Percentiles rank a stretch among this genome's conserved stretches.
Conservation (phyloP, 1,140 invertebrate genomes). For the Leptonema lineaticorne region DNA sequence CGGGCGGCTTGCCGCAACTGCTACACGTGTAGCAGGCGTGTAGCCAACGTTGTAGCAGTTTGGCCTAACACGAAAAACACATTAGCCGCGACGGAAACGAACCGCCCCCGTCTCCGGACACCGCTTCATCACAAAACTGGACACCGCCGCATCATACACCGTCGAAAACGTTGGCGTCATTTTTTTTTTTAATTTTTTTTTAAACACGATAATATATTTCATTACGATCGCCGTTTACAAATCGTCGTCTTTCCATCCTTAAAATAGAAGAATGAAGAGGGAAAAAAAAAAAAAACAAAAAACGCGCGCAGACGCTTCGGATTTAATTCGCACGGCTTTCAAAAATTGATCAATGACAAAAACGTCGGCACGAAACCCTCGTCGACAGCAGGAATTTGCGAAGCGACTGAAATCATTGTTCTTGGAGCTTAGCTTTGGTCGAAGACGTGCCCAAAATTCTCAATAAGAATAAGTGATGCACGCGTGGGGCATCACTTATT, state of each 20-base stretch:
- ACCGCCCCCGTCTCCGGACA: background rate
- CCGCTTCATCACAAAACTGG: background rate
- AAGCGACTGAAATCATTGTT: constrained; percentile 23
- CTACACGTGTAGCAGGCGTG: constrained; percentile 18
- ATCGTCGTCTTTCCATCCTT: too few relatives aligned
- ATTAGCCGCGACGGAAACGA: constrained; percentile 18
- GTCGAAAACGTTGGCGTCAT: too few relatives aligned
- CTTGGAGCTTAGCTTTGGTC: constrained; percentile 17
- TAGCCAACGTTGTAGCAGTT: constrained; percentile 15
- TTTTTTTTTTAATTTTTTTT: too few relatives aligned
- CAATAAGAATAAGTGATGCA: constrained; percentile 6
- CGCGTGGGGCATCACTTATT: background rate
- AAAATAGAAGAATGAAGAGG: too few relatives aligned
- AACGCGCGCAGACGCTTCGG: background rate
- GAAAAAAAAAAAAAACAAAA: too few relatives aligned
- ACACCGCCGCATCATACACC: background rate
- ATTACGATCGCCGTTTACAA: too few relatives aligned
- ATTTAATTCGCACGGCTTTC: background rate
- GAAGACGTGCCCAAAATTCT: constrained; percentile 27
- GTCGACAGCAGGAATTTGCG: constrained; percentile 18
- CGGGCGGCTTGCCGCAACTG: constrained; percentile 1
- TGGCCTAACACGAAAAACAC: constrained; percentile 29
- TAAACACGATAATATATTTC: too few relatives aligned
- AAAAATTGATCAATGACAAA: background rate
- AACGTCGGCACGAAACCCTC: background rate